Evolutionary conservation across 2,888 invertebrate genomes (phyloP).

Genomic region (Nebria brevicollis): DNA sequence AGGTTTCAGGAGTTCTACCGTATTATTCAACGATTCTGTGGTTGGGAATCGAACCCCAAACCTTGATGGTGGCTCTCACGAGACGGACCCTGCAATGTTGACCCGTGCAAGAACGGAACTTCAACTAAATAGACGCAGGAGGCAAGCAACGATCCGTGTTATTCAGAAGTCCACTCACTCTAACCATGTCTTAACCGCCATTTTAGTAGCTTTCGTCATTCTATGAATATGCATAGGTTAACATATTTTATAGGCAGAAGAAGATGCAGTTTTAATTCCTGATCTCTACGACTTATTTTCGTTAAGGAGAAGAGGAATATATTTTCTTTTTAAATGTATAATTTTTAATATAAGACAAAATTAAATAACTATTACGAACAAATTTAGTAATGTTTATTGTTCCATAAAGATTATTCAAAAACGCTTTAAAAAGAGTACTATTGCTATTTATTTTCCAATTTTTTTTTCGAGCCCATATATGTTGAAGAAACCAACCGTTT

Average conservation of each 20-base stretch:
- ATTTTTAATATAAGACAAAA: background rate
- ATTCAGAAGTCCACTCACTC: background rate
- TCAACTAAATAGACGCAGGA: background rate
- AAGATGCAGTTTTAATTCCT: constrained; percentile 11
- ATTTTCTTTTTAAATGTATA: background rate
- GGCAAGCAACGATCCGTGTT: background rate
- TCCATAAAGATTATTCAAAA: background rate
- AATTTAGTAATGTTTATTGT: background rate
- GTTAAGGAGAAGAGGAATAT: background rate
- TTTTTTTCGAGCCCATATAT: background rate
- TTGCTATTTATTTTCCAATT: no score
- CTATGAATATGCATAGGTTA: constrained; percentile 43
- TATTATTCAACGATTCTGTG: background rate
- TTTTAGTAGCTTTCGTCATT: background rate
- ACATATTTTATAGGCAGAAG: constrained; percentile 35
- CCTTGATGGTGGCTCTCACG: constrained; percentile 15
- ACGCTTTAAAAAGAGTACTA: background rate
- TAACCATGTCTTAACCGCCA: background rate
- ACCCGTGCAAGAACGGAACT: constrained; percentile 1
- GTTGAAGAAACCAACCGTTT: constrained; percentile 28
- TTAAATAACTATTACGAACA: no score
- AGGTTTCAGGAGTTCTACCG: background rate
- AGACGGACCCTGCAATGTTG: constrained; percentile 16
- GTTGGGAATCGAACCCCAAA: constrained; percentile 21
- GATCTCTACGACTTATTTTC: constrained; percentile 14